phyloP scores from a whole-genome alignment of 2,797 vertebrate species.

The Cheirogaleus major region DNA sequence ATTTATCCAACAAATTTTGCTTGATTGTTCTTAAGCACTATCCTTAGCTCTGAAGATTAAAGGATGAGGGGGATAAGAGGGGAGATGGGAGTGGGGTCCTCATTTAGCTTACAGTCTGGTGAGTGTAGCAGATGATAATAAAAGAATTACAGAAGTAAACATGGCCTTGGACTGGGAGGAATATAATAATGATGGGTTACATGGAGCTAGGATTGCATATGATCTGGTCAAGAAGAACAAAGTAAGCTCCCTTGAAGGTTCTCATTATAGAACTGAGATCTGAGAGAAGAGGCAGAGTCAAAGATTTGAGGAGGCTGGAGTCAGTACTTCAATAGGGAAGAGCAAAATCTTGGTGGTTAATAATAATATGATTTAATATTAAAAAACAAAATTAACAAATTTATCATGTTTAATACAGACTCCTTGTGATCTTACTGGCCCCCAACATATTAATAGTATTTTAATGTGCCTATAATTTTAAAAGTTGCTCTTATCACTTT shows the following conservation, averaged over 20 bases:
- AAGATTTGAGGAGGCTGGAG: background rate
- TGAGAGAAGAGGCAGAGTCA: background rate
- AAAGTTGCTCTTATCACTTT: background rate
- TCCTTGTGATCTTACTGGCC: background rate
- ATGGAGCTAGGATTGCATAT: background rate
- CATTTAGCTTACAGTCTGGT: background rate
- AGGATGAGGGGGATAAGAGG: fast-evolving
- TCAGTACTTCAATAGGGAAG: background rate
- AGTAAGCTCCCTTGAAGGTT: background rate
- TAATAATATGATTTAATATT: background rate
- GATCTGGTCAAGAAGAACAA: background rate
- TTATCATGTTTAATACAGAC: background rate
- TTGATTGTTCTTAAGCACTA: background rate
- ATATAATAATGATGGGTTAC: background rate
- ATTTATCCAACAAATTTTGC: background rate
- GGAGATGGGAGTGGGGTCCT: background rate
- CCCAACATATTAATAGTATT: background rate
- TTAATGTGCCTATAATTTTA: background rate
- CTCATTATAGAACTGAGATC: background rate
- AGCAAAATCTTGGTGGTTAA: background rate
- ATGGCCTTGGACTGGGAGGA: background rate
- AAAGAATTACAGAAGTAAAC: background rate
- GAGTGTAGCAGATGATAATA: background rate
- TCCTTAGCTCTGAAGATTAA: background rate
- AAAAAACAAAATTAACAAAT: background rate